Base-by-base conservation (phyloP, 2,113 vertebrate species). In the Stigmatopora argus region DNA sequence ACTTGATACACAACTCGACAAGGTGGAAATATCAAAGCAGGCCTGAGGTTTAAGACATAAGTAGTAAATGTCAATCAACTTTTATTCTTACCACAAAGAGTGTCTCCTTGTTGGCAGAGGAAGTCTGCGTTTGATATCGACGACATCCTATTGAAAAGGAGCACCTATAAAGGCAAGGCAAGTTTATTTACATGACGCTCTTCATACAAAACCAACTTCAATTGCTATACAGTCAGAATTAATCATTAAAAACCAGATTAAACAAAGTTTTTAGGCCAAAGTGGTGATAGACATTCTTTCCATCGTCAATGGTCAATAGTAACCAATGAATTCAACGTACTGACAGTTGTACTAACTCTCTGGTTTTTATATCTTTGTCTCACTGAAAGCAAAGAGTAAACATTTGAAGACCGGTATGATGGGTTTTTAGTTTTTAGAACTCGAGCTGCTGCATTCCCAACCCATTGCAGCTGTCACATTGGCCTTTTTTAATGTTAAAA, bases 61-160 rank as follows among this genome's bases (percentile, higher is more conserved):
- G 1, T 38, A 31, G 1, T 38, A 5, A 45, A 45, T 3, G n/a
- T 61, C 0, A 2, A 18, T 10, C 5, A 34, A 5, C 6, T 18
- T 18, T 48, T 38, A 34, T 1, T 79, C 90, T 82, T 44, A 92
- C 91, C 80, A 65, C 91, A 92, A 53, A 89, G 11, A 0, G 73
- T 88, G 23, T 91, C 90, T 62, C 81, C 85, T 0, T 59, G 45
- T 0, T 69, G 1, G 65, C 91, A 92, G 26, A 0, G 59, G 48
- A 3, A 72, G 62, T 83, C 81, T 41, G 76, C 26, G 0, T 65
- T 48, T 47, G 85, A 72, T 53, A 69, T 0, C 1, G 85, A 78
- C 62, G 89, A 85, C 91, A 92, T 92, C 69, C 86, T 91, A 72
- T 45, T 14, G 21, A 64, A 64, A 46, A 3, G 35, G 18, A n/a